These are phyloP conservation scores for Diarsia rubi DNA, from an alignment of 2,888 invertebrate species.

Conservation along the genomic window DNA sequence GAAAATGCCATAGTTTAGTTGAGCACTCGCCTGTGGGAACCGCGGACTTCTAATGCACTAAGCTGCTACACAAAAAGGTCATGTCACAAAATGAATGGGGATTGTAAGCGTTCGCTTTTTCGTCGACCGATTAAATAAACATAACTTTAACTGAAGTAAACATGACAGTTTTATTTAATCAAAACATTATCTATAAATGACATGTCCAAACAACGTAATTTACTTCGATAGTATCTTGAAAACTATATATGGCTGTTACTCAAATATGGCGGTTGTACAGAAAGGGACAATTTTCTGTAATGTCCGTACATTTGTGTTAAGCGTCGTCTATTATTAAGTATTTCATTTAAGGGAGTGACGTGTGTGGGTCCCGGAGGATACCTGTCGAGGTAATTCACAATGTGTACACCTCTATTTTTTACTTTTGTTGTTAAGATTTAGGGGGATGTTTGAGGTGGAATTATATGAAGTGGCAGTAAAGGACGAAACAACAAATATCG, in stretches of 20 bases:
- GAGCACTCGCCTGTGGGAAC: conserved; percentile 24
- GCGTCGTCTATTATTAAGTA: conserved; percentile 86
- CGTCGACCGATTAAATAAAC: conserved; percentile 31
- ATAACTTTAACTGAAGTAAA: conserved; percentile 25
- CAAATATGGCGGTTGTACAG: conserved; percentile 71
- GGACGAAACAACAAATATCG: too few species aligned
- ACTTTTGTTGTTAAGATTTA: conserved; percentile 81
- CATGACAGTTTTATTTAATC: conserved; percentile 54
- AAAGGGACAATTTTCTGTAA: conserved; percentile 79
- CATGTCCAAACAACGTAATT: conserved; percentile 55
- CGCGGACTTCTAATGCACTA: conserved; percentile 34
- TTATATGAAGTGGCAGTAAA: conserved; percentile 10
- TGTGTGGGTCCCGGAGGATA: conserved; percentile 82
- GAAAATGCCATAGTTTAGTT: conserved; percentile 49
- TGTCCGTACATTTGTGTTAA: conserved; percentile 78
- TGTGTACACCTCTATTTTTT: conserved; percentile 79
- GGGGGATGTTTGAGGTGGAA: conserved; percentile 67
- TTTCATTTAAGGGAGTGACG: conserved; percentile 86
- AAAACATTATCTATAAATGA: conserved; percentile 40
- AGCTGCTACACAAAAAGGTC: conserved; percentile 29
- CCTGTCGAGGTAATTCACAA: conserved; percentile 88
- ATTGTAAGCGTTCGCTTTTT: not conserved
- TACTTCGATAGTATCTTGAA: conserved; percentile 57
- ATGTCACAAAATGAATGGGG: conserved; percentile 7
- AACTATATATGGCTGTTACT: conserved; percentile 61